Evolutionary conservation across 2,113 vertebrate species (phyloP).

Genomic region (Progne subis): DNA sequence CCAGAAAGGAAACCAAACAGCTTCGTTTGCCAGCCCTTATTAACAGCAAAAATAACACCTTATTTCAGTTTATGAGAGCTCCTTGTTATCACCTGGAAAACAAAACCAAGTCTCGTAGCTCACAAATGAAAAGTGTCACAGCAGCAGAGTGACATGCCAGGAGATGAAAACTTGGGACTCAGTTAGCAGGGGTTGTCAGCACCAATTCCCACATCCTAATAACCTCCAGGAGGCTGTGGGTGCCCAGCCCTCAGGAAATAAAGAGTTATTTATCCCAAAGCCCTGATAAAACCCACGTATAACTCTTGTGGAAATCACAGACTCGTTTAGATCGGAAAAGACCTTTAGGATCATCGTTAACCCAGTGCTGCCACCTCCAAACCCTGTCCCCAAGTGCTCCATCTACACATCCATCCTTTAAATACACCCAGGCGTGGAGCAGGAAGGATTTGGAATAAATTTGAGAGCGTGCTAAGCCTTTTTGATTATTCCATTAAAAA

Average conservation of each 20-base stretch:
- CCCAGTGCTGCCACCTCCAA: neutral
- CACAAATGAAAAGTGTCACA: neutral
- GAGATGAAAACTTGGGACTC: neutral
- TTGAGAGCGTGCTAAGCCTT: neutral
- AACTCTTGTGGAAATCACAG: neutral
- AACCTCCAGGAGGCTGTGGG: neutral
- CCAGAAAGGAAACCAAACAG: conserved; percentile 49
- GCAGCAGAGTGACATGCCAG: neutral
- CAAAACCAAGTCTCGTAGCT: neutral
- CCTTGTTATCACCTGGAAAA: conserved; percentile 35
- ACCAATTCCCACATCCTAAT: neutral
- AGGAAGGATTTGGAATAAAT: neutral
- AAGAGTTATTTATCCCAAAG: neutral
- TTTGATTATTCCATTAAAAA: neutral
- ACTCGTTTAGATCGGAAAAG: neutral
- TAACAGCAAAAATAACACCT: conserved; percentile 34
- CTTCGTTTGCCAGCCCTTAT: neutral
- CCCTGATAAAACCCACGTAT: neutral
- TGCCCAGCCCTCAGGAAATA: neutral
- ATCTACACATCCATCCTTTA: neutral
- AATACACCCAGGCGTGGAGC: neutral
- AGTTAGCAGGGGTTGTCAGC: neutral
- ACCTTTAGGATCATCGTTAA: neutral
- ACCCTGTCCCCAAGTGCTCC: neutral
- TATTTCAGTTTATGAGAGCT: neutral